A percentile compares a stretch with the other conserved stretches of the same genome.
Evolutionary conservation across 1,140 invertebrate species (phyloP).

Genomic region (Heterodera schachtii): DNA sequence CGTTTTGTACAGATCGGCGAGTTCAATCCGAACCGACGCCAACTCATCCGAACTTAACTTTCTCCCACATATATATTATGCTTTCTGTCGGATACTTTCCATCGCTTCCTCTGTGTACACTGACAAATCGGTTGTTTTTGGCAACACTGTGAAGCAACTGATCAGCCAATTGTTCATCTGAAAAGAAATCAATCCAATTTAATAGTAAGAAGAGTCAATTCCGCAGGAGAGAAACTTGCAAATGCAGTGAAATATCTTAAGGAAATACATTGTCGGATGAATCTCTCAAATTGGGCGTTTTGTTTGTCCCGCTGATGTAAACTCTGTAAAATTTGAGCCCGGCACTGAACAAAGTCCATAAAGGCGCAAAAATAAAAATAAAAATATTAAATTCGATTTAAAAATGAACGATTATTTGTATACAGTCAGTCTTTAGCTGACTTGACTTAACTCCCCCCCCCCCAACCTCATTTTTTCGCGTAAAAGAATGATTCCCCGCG

Average conservation of each 20-base stretch:
- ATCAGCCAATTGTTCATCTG: conserved; percentile 27
- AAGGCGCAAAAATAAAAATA: background rate
- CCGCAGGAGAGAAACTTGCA: too few relatives aligned
- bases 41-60: conserved; percentile 29
- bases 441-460: too few relatives aligned
- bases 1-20: conserved; percentile 42
- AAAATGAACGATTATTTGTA: too few relatives aligned
- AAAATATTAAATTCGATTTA: background rate
- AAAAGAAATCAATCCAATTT: background rate
- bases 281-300: conserved; percentile 34
- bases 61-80: background rate
- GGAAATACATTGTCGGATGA: conserved; percentile 33
- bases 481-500: too few relatives aligned
- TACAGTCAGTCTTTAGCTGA: too few relatives aligned
- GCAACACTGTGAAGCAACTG: conserved; percentile 17
- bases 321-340: conserved; percentile 31
- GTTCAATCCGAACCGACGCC: conserved; percentile 24
- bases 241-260: too few relatives aligned
- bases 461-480: too few relatives aligned
- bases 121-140: conserved; percentile 19
- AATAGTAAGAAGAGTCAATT: too few relatives aligned
- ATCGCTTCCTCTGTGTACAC: background rate
- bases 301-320: conserved; percentile 35
- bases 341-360: conserved; percentile 14
- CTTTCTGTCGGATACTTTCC: background rate